A percentile compares a stretch with the other conserved stretches of the same genome.
Conservation (phyloP, 2,888 invertebrate genomes). For the Bhutanitis thaidina region DNA sequence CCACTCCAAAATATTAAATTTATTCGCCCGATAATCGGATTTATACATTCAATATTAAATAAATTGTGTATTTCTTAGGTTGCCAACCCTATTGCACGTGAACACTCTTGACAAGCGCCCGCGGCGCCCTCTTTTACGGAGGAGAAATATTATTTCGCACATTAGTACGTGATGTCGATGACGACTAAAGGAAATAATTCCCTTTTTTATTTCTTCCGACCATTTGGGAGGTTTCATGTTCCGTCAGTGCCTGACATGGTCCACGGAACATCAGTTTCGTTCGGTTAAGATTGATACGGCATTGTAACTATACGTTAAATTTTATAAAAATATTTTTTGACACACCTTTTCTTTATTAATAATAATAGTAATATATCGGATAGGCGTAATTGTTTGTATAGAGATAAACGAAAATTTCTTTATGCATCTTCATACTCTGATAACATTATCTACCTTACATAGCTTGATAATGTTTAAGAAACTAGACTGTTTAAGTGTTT, state of each 20-base stretch:
- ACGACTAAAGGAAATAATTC: constrained; percentile 40
- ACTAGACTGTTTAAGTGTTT: no score
- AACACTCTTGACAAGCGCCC: constrained; percentile 41
- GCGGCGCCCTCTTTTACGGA: constrained; percentile 44
- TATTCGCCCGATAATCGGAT: no score
- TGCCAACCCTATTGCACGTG: constrained; percentile 26
- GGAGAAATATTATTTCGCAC: constrained; percentile 63
- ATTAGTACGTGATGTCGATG: constrained; percentile 46
- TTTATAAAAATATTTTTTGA: neutral
- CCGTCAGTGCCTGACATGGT: constrained; percentile 11
- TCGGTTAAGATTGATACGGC: constrained; percentile 1
- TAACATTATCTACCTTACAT: no score
- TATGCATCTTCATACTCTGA: no score
- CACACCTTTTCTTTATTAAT: neutral
- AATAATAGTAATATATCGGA: no score
- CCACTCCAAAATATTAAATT: no score
- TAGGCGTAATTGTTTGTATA: no score
- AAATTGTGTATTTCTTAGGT: neutral
- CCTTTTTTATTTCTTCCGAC: constrained; percentile 33
- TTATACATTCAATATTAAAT: no score
- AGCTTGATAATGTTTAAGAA: no score
- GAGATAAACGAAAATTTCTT: no score
- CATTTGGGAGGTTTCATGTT: constrained; percentile 29
- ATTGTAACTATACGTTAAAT: neutral
- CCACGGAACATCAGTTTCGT: constrained; percentile 11